These are phyloP conservation scores for Drosophila borborema DNA, from an alignment of 2,888 invertebrate species.

Conservation along the genomic window DNA sequence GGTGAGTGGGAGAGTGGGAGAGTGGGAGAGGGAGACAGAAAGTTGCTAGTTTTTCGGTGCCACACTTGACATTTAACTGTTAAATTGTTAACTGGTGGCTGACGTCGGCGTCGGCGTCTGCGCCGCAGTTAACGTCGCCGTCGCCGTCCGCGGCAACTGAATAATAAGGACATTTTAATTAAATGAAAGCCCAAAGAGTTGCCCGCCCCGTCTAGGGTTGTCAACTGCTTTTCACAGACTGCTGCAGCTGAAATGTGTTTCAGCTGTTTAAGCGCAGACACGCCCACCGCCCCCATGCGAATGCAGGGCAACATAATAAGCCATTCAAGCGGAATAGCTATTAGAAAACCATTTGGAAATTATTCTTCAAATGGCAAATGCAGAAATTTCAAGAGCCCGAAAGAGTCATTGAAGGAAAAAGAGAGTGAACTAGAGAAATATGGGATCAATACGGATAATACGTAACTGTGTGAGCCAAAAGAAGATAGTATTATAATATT, in stretches of 20 bases:
- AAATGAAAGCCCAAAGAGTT: slow-evolving; percentile 44
- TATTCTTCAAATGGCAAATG: not conserved
- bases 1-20: not conserved
- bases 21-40: not conserved
- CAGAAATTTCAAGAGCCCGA: not conserved
- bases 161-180: slow-evolving; percentile 64
- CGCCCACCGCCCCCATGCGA: not conserved
- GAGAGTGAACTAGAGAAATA: not conserved
- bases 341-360: not conserved
- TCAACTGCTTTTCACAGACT: slow-evolving; percentile 16
- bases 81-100: slow-evolving; percentile 19
- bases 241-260: slow-evolving; percentile 5
- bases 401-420: not conserved
- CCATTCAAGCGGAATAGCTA: not conserved
- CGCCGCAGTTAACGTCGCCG: not conserved
- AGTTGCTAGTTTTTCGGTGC: slow-evolving; percentile 15
- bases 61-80: slow-evolving; percentile 45
- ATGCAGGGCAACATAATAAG: not conserved
- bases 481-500: too few species aligned
- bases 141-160: not conserved
- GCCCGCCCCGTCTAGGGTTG: not conserved
- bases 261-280: not conserved
- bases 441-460: too few species aligned
- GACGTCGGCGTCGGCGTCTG: slow-evolving; percentile 1
- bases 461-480: too few species aligned